Evolutionary conservation across 1,140 invertebrate species (phyloP).

Genomic region (Drosophila parvula): DNA sequence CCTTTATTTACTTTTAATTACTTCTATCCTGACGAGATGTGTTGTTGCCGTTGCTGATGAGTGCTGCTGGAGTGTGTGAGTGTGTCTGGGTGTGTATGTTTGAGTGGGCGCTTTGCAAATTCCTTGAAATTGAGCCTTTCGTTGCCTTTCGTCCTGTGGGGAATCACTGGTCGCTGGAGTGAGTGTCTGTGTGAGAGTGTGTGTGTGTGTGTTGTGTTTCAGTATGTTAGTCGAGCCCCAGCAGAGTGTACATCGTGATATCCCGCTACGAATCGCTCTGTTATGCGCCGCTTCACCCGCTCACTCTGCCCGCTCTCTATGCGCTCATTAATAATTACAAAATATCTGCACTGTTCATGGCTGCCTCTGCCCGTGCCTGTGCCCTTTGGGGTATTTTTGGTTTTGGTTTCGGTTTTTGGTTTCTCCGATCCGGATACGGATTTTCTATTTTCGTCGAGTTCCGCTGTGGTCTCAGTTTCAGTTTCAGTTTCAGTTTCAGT

Average conservation of each 20-base stretch:
- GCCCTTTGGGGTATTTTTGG: conserved; percentile 16
- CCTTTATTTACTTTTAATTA: conserved; percentile 68
- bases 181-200: conserved; percentile 11
- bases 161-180: conserved; percentile 26
- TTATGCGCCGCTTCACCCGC: conserved; percentile 23
- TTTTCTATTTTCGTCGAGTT: conserved; percentile 40
- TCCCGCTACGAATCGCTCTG: conserved; percentile 60
- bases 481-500: conserved; percentile 26
- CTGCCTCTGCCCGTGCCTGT: conserved; percentile 27
- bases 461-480: conserved; percentile 27
- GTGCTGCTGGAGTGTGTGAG: conserved; percentile 7
- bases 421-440: conserved; percentile 17
- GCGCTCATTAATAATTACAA: conserved; percentile 61
- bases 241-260: conserved; percentile 60
- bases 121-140: conserved; percentile 71
- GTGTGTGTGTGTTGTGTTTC: conserved; percentile 10
- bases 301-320: conserved; percentile 46
- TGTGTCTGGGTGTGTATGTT: not conserved
- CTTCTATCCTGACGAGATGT: conserved; percentile 56
- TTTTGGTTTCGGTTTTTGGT: conserved; percentile 14
- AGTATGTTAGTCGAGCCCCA: conserved; percentile 51
- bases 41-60: conserved; percentile 8
- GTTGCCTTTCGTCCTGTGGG: conserved; percentile 62
- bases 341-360: conserved; percentile 55
- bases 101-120: conserved; percentile 51